Evolutionary conservation across 2,888 invertebrate genomes (phyloP).

Genomic region (Thumatha senex): DNA sequence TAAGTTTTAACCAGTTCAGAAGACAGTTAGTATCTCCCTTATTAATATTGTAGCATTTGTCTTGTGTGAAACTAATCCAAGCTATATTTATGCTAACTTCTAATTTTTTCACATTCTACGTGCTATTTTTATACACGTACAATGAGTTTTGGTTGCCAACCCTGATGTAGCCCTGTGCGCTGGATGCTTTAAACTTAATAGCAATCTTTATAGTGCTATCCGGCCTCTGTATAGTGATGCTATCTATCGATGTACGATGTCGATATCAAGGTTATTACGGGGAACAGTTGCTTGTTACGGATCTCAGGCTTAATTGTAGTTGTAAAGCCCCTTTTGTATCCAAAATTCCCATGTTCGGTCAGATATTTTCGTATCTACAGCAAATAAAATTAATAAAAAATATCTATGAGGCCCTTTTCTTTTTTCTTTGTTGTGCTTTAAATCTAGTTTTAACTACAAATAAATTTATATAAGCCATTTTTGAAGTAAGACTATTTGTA

Average conservation of each 20-base stretch:
- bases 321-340: conserved; percentile 5
- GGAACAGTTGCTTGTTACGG: conserved; percentile 47
- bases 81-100: conserved; percentile 8
- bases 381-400: too few relatives aligned
- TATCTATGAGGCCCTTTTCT: too few relatives aligned
- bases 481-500: too few relatives aligned
- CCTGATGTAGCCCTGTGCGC: conserved; percentile 43
- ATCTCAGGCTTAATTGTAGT: not conserved
- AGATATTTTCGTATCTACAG: too few relatives aligned
- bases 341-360: conserved; percentile 11
- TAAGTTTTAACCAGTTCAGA: too few relatives aligned
- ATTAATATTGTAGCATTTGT: too few relatives aligned
- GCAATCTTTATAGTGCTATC: conserved; percentile 79
- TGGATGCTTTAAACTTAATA: conserved; percentile 76
- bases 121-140: conserved; percentile 19
- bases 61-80: not conserved
- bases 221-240: conserved; percentile 66
- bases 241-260: conserved; percentile 62
- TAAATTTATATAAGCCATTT: too few relatives aligned
- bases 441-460: too few relatives aligned
- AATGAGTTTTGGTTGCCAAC: conserved; percentile 25
- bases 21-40: too few relatives aligned
- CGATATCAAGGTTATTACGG: conserved; percentile 62
- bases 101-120: conserved; percentile 21
- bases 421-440: too few relatives aligned